Evolutionary conservation across 1,140 invertebrate genomes (phyloP).

Genomic region (Drosophila arizonae): DNA sequence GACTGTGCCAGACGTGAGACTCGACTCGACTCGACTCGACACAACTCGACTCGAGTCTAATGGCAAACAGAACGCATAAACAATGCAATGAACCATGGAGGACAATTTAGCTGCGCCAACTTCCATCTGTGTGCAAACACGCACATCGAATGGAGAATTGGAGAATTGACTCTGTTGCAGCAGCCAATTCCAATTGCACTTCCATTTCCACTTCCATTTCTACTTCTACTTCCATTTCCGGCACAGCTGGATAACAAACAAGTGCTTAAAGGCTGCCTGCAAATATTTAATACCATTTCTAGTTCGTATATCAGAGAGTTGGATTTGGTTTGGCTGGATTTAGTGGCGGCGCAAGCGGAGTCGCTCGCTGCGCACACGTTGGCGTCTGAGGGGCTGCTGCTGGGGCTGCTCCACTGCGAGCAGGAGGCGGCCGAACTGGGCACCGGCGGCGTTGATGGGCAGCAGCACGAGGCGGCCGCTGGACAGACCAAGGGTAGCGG

Average conservation of each 20-base stretch:
- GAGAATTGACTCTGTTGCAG: conserved; percentile 39
- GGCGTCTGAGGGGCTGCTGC: conserved; percentile 20
- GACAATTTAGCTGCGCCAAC: conserved; percentile 61
- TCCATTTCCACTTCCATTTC: conserved; percentile 35
- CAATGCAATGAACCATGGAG: conserved; percentile 65
- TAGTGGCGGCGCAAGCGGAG: conserved; percentile 50
- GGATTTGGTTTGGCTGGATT: conserved; percentile 20
- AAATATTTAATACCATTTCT: conserved; percentile 40
- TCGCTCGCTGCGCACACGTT: conserved; percentile 59
- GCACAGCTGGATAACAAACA: conserved; percentile 29
- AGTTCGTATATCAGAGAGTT: background rate
- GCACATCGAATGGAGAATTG: conserved; percentile 6
- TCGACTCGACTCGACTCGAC: background rate
- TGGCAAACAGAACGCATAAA: conserved; percentile 67
- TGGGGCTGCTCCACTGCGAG: conserved; percentile 65
- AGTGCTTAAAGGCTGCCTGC: conserved; percentile 16
- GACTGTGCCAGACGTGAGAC: conserved; percentile 8
- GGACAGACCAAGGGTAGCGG: conserved; percentile 40
- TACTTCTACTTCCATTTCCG: conserved; percentile 56
- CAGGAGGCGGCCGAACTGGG: conserved; percentile 61
- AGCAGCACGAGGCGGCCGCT: conserved; percentile 64
- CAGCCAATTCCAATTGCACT: background rate
- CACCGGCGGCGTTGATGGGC: conserved; percentile 52
- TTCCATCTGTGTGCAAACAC: conserved; percentile 45
- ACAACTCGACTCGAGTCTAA: background rate